phyloP scores from a whole-genome alignment of 2,888 invertebrate genomes.

The Metacarcinus magister region DNA sequence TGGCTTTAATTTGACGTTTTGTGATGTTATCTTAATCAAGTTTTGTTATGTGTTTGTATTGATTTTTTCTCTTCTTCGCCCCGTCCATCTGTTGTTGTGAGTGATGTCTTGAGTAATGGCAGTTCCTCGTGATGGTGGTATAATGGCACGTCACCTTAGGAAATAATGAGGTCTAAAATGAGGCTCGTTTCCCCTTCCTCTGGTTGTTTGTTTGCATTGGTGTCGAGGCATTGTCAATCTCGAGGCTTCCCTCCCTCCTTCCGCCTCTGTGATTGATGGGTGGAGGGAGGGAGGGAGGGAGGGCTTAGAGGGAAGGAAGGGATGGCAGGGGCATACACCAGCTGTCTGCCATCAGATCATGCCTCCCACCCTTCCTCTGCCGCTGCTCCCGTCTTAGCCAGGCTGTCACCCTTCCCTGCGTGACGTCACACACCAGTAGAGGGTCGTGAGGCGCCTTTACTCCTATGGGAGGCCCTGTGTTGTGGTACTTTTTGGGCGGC shows the following conservation, averaged over 20 bases:
- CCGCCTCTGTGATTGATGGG: background rate
- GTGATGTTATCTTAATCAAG: background rate
- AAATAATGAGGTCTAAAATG: background rate
- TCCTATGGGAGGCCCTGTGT: background rate
- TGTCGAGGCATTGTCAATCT: background rate
- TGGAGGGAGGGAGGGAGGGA: slow-evolving; percentile 21
- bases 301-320: background rate
- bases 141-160: background rate
- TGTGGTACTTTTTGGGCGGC: background rate
- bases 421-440: no score
- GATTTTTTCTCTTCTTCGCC: background rate
- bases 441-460: background rate
- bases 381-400: background rate
- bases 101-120: background rate
- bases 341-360: background rate
- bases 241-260: background rate
- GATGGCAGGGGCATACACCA: background rate
- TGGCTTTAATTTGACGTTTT: background rate
- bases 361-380: background rate
- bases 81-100: background rate
- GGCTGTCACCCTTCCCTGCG: background rate
- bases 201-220: background rate
- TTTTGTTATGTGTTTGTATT: background rate
- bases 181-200: slow-evolving; percentile 36
- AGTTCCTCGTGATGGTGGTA: background rate